Percentiles rank a stretch among this genome's conserved stretches.
phyloP scores from a whole-genome alignment of 64 coral and sea anemone genomes.

The Montipora sp. region DNA sequence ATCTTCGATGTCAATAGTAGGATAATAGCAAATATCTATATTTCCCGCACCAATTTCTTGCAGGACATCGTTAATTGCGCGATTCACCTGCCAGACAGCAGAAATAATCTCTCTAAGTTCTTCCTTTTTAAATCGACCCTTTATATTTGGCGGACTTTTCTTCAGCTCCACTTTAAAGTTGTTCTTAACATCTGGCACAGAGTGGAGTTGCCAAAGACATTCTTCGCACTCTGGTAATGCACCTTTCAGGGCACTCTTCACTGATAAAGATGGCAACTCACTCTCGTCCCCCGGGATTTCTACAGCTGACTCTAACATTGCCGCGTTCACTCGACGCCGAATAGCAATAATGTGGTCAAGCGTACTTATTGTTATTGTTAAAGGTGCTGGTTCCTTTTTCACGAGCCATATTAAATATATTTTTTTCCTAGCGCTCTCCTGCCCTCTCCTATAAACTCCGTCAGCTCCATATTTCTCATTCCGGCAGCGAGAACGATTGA shows the following conservation, averaged over 20 bases:
- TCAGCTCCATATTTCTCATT: too few species aligned
- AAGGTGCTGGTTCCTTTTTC: constrained; percentile 55
- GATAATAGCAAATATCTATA: not conserved
- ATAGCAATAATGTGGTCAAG: constrained; percentile 47
- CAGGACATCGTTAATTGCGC: not conserved
- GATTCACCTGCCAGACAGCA: constrained; percentile 30
- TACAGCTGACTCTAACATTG: constrained; percentile 28
- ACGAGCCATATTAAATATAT: constrained; percentile 33
- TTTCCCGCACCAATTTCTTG: not conserved
- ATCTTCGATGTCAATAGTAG: not conserved
- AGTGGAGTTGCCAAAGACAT: constrained; percentile 54
- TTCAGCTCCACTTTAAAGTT: constrained; percentile 15
- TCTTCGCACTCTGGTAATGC: constrained; percentile 25
- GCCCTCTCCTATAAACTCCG: too few species aligned
- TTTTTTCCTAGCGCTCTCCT: not conserved
- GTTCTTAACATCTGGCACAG: constrained; percentile 23
- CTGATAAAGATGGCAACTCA: not conserved
- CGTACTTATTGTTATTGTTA: constrained; percentile 48
- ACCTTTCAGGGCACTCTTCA: constrained; percentile 5
- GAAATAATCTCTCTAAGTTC: constrained; percentile 21
- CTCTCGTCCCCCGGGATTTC: too few species aligned
- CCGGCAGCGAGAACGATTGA: too few species aligned
- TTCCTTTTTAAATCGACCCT: not conserved
- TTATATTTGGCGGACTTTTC: not conserved
- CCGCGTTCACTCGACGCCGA: constrained; percentile 20